phyloP scores from a whole-genome alignment of 2,888 invertebrate genomes.

The Liposcelis brunnea region DNA sequence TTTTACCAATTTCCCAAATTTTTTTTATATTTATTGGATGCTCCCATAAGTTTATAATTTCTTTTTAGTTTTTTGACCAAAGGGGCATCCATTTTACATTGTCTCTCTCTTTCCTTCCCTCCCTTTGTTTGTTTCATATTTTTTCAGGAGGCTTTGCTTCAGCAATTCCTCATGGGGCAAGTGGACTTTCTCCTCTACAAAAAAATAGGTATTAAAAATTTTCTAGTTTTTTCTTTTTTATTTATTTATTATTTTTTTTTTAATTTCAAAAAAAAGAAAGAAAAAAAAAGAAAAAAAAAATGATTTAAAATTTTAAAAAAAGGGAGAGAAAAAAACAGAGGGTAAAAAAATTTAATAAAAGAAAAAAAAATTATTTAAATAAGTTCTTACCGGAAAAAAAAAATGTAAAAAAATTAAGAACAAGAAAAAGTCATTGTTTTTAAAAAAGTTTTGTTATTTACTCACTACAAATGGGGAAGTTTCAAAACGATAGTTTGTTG shows the following conservation, averaged over 20 bases:
- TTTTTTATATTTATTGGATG: too few species aligned
- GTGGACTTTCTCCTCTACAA: background rate
- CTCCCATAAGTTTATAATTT: too few species aligned
- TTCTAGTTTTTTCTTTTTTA: too few species aligned
- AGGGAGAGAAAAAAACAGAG: background rate
- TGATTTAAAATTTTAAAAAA: constrained; percentile 6
- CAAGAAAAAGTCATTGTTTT: too few species aligned
- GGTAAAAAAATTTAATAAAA: constrained; percentile 1
- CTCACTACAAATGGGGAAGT: too few species aligned
- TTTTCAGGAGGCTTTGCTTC: constrained; percentile 9
- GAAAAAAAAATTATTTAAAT: background rate
- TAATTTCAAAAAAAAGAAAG: constrained; percentile 33
- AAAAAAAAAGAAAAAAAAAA: constrained; percentile 9
- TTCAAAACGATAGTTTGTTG: too few species aligned
- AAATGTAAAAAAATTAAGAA: background rate
- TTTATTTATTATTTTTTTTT: too few species aligned
- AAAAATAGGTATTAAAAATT: too few species aligned
- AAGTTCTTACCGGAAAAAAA: background rate
- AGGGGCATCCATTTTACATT: background rate
- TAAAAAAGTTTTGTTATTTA: too few species aligned
- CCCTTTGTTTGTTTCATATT: background rate
- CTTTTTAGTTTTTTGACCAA: too few species aligned
- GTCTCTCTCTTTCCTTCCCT: background rate
- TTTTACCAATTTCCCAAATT: too few species aligned
- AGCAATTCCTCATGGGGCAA: background rate